A percentile compares a stretch with the other conserved stretches of the same genome.
Conservation (phyloP, 2,797 vertebrate species). For the Coranthus polyacanthus region DNA sequence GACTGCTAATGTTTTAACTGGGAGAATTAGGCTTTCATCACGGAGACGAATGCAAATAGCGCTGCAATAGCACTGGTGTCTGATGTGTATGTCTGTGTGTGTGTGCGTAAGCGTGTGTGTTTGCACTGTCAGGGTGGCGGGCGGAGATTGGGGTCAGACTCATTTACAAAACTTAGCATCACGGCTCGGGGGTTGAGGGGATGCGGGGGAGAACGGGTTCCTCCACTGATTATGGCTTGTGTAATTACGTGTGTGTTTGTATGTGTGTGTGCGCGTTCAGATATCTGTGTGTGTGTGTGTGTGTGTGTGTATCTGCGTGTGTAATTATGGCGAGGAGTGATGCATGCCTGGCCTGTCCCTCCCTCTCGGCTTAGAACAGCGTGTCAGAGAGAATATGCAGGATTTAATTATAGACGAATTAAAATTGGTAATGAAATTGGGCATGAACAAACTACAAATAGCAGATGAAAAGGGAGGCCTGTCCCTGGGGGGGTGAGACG, state of each 20-base stretch:
- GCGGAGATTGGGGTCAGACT: constrained; percentile 99
- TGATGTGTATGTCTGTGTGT: constrained; percentile 36
- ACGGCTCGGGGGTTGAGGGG: constrained; percentile 88
- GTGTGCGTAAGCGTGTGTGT: constrained; percentile 66
- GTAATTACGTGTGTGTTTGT: constrained; percentile 78
- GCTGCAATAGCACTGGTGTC: constrained; percentile 72
- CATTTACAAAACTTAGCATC: constrained; percentile 99
- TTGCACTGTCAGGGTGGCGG: constrained; percentile 90
- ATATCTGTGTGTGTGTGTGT: constrained; percentile 34
- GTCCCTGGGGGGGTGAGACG: constrained; percentile 84
- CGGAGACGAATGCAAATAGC: constrained; percentile 96
- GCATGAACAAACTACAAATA: constrained; percentile 93
- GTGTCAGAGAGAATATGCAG: constrained; percentile 99
- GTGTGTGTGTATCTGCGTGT: constrained; percentile 69
- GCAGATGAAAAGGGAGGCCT: constrained; percentile 89
- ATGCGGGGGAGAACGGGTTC: constrained; percentile 91
- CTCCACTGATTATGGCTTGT: constrained; percentile 96
- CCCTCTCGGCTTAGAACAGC: constrained; percentile 97
- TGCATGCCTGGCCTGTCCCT: constrained; percentile 95
- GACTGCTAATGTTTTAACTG: constrained; percentile 99
- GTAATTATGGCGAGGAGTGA: constrained; percentile 98
- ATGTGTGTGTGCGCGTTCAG: constrained; percentile 23
- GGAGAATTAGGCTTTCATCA: constrained; percentile 99
- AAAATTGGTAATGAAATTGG: constrained; percentile 99
- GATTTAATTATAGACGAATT: constrained; percentile 99